Conservation (phyloP, 2,797 vertebrate species). For the Todus mexicanus region DNA sequence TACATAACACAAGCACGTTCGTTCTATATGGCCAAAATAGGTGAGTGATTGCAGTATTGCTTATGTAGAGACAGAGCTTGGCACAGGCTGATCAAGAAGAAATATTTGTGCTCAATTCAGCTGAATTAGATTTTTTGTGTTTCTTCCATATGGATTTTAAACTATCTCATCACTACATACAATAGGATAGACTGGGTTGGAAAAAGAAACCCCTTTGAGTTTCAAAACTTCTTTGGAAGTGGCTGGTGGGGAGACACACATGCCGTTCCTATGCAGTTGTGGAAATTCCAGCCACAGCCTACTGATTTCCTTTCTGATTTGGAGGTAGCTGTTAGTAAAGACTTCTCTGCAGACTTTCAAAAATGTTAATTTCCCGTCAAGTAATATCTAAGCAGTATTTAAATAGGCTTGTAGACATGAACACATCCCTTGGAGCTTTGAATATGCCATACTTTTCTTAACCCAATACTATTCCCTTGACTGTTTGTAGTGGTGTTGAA, state of each 20-base stretch:
- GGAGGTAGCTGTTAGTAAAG: background rate
- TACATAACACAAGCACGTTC: background rate
- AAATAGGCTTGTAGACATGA: background rate
- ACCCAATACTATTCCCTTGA: background rate
- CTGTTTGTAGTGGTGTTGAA: background rate
- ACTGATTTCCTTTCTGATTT: background rate
- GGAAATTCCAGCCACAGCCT: background rate
- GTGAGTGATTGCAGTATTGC: background rate
- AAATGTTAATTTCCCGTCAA: background rate
- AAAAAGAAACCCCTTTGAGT: background rate
- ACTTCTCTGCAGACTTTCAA: background rate
- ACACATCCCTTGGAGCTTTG: background rate
- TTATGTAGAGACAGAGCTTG: background rate
- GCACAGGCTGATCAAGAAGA: background rate
- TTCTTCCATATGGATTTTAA: background rate
- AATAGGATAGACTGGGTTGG: background rate
- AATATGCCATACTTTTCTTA: background rate
- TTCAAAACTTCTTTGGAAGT: background rate
- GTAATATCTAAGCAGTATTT: background rate
- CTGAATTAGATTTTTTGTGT: background rate
- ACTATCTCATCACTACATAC: background rate
- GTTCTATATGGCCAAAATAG: background rate
- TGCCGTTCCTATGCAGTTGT: accelerated
- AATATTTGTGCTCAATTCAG: background rate
- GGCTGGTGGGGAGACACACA: background rate